These are phyloP conservation scores for Nycticryphes semicollaris DNA, from an alignment of 2,113 vertebrate genomes.

Conservation along the genomic window DNA sequence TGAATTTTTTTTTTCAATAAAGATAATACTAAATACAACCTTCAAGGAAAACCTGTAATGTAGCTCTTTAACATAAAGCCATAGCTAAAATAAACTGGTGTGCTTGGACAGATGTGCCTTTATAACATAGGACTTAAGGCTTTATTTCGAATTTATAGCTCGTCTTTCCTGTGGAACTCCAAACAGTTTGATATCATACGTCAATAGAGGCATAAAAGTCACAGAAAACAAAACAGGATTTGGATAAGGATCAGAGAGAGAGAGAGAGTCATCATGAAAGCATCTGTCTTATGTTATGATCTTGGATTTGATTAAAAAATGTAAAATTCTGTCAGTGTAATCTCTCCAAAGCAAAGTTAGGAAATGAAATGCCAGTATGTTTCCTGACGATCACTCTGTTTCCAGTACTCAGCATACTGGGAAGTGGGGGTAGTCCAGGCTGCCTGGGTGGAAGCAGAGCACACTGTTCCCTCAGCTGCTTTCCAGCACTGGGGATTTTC, in stretches of 20 bases:
- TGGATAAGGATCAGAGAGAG: background rate
- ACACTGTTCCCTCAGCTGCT: background rate
- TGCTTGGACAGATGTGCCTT: background rate
- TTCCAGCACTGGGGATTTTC: background rate
- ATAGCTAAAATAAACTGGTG: background rate
- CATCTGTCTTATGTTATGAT: background rate
- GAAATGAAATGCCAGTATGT: background rate
- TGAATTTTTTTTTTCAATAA: background rate
- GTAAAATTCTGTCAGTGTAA: background rate
- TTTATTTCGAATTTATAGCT: background rate
- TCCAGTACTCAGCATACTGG: background rate
- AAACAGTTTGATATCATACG: background rate
- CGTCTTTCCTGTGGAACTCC: background rate
- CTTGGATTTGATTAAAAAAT: conserved; percentile 6
- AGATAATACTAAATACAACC: background rate
- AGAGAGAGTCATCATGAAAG: background rate
- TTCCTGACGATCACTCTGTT: background rate
- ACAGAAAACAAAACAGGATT: conserved; percentile 15
- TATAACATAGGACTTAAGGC: background rate
- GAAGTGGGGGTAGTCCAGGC: background rate
- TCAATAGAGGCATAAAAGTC: background rate
- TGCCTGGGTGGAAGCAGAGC: background rate
- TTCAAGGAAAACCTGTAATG: background rate
- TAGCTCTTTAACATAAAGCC: background rate
- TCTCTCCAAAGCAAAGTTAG: background rate